Evolutionary conservation across 2,888 invertebrate genomes (phyloP).

Genomic region (Danaus chrysippus): DNA sequence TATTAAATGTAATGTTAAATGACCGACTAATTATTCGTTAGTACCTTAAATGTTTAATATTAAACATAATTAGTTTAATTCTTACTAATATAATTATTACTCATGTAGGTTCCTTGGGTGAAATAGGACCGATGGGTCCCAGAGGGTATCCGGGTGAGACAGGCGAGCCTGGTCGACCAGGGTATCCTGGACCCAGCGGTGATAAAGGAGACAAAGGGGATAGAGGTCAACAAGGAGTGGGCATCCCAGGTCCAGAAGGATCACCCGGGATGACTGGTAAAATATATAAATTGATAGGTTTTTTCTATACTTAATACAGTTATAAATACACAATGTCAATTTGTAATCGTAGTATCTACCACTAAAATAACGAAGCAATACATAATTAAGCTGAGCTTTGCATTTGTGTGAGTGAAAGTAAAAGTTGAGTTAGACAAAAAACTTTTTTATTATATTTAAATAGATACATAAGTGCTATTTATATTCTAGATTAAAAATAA

Average conservation of each 20-base stretch:
- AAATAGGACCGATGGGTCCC: conserved; percentile 82
- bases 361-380: too few species aligned
- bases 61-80: too few species aligned
- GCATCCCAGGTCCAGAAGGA: conserved; percentile 86
- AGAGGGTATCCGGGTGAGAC: conserved; percentile 85
- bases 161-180: conserved; percentile 84
- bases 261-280: conserved; percentile 83
- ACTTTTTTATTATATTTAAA: too few species aligned
- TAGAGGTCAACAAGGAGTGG: conserved; percentile 84
- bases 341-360: too few species aligned
- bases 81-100: conserved; percentile 13
- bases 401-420: too few species aligned
- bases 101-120: conserved; percentile 80
- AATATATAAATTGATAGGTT: conserved; percentile 9
- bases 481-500: too few species aligned
- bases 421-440: too few species aligned
- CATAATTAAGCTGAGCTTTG: too few species aligned
- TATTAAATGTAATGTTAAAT: too few species aligned
- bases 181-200: conserved; percentile 80
- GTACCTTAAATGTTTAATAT: too few species aligned
- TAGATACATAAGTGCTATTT: too few species aligned
- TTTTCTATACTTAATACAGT: not conserved
- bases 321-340: not conserved
- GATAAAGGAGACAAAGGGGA: conserved; percentile 87
- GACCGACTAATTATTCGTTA: too few species aligned